These are phyloP conservation scores for Bombus haemorrhoidalis DNA, from an alignment of 1,140 invertebrate genomes.

Conservation along the genomic window DNA sequence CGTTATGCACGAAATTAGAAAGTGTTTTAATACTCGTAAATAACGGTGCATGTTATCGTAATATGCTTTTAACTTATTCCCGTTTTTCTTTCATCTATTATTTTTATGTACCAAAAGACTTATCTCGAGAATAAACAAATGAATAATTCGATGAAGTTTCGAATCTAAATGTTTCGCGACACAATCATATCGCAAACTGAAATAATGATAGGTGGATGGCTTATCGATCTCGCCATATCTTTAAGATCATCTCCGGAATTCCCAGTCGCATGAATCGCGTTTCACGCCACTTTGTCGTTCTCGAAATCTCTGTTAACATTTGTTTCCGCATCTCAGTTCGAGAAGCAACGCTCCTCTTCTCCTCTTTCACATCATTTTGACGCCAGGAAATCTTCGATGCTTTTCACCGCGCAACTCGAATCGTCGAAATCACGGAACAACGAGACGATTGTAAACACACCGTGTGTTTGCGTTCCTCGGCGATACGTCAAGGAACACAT, in stretches of 20 bases:
- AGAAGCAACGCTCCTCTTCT: neutral
- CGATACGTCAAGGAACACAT: neutral
- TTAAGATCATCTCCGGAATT: constrained; percentile 19
- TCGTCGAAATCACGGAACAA: neutral
- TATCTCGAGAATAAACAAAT: neutral
- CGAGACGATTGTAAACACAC: neutral
- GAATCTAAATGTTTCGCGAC: too few relatives aligned
- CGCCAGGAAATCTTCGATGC: neutral
- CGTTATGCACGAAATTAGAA: too few relatives aligned
- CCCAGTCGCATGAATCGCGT: neutral
- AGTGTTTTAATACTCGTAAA: too few relatives aligned
- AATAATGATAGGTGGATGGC: neutral
- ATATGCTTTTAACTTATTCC: too few relatives aligned
- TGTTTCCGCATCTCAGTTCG: neutral
- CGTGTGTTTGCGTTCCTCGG: neutral
- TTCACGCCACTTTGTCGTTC: neutral
- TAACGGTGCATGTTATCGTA: too few relatives aligned
- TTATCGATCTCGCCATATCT: constrained; percentile 25
- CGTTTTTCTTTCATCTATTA: too few relatives aligned
- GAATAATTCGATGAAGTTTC: neutral
- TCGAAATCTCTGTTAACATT: neutral
- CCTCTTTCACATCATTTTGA: too few relatives aligned
- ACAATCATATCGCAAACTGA: neutral
- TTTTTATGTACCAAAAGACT: neutral
- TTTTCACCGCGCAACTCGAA: neutral